Conservation (phyloP, 2,888 invertebrate genomes). For the Eupeodes latifasciatus region DNA sequence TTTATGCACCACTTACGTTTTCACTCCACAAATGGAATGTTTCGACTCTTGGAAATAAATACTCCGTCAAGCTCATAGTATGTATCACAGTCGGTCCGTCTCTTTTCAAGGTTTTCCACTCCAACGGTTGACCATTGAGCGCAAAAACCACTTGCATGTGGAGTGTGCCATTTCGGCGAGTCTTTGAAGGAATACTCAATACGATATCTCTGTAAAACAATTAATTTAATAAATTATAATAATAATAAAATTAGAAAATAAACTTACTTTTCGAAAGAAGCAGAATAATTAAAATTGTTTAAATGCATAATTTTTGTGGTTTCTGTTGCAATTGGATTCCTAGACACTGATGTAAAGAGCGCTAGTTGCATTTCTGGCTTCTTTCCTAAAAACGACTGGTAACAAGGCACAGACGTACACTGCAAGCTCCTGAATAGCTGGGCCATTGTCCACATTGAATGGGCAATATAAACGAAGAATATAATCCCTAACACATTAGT, state of each 20-base stretch:
- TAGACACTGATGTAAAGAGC: constrained; percentile 88
- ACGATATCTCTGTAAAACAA: constrained; percentile 86
- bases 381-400: constrained; percentile 88
- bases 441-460: constrained; percentile 91
- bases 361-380: constrained; percentile 89
- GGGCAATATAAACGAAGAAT: constrained; percentile 89
- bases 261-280: constrained; percentile 85
- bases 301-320: constrained; percentile 87
- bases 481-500: constrained; percentile 87
- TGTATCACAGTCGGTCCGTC: constrained; percentile 87
- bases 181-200: constrained; percentile 89
- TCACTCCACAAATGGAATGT: constrained; percentile 89
- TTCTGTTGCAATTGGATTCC: constrained; percentile 86
- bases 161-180: constrained; percentile 93
- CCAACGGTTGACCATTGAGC: constrained; percentile 85
- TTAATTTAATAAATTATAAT: background rate
- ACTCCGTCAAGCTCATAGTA: constrained; percentile 89
- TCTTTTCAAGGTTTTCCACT: constrained; percentile 86
- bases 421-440: constrained; percentile 89
- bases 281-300: constrained; percentile 88
- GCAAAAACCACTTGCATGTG: constrained; percentile 90
- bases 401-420: constrained; percentile 87
- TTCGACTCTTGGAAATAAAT: constrained; percentile 90
- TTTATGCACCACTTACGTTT: constrained; percentile 77
- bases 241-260: constrained; percentile 54